Evolutionary conservation across 2,797 vertebrate species (phyloP), one percentile per base, ranked within the genome.

Genomic region (Eulemur coronatus): DNA sequence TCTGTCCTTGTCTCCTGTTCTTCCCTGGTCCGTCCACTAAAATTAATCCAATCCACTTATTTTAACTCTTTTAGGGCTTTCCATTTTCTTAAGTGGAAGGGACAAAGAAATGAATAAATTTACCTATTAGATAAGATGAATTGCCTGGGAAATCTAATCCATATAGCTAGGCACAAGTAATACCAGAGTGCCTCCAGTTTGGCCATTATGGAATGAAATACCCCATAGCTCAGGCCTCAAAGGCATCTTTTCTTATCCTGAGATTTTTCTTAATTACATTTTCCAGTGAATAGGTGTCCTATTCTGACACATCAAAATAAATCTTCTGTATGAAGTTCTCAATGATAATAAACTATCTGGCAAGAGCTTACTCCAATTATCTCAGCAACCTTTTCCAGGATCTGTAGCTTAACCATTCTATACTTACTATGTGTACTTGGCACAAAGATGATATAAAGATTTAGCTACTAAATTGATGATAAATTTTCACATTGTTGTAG

Each of bases 241-340:
- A 46, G 41, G 7, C 52, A 61, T 92, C 28, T 52, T 91, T 84
- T 86, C 57, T 85, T 85, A 91, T 80, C 28, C 30, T 70, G 28
- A 88, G 24, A 55, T 78, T 96, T 90, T 94, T 89, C 81, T 80
- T 95, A 94, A 82, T 94, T 85, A 84, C 12, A 84, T 97, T 91
- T 91, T 59, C 15, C 9, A 76, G 4, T 86, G 73, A 88, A 65
- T 93, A 86, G 91, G 13, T 91, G n/a, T 86, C 38, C 84, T 96
- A 20, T 89, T 50, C 75, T 46, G 46, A 88, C 38, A 78, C 57
- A 88, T 87, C 14, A 65, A 65, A 97, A 89, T 90, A 89, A 84
- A 86, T 88, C 33, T 78, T 84, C 70, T 81, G 10, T 26, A 35
- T 63, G n/a, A 95, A 41, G 4, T 52, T 84, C 13, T 90, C 50